Conservation (phyloP, 2,113 vertebrate species). For the Tragelaphus imberbis region DNA sequence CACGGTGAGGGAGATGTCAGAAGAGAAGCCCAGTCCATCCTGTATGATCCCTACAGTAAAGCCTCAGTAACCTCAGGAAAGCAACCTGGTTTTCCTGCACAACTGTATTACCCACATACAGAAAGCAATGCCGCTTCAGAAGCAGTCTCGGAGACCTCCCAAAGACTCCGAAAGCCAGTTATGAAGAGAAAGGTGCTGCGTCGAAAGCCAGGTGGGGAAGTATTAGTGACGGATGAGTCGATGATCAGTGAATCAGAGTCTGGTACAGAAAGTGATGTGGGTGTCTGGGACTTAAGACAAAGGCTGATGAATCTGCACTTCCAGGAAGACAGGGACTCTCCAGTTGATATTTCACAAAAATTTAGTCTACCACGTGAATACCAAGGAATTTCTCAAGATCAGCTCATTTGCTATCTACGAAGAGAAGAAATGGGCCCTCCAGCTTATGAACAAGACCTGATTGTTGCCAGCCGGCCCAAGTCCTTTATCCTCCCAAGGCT, state of each 20-base stretch:
- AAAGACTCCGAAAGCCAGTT: slow-evolving; percentile 37
- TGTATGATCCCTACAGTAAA: slow-evolving; percentile 49
- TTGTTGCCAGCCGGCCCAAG: background rate
- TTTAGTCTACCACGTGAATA: slow-evolving; percentile 17
- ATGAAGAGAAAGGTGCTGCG: slow-evolving; percentile 83
- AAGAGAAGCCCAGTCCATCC: background rate
- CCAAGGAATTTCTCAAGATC: background rate
- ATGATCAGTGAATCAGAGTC: slow-evolving; percentile 12
- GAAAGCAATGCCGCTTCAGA: slow-evolving; percentile 16
- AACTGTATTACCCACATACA: background rate
- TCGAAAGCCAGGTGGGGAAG: slow-evolving; percentile 68
- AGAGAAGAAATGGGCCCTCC: slow-evolving; percentile 3
- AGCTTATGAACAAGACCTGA: slow-evolving; percentile 20
- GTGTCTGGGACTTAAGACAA: slow-evolving; percentile 7
- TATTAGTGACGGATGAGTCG: slow-evolving; percentile 70
- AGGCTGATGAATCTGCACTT: background rate
- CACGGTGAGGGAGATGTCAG: background rate
- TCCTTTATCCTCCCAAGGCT: slow-evolving; percentile 77
- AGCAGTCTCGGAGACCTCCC: slow-evolving; percentile 39
- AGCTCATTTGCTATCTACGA: background rate
- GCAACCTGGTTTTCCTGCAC: background rate
- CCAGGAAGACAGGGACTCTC: slow-evolving; percentile 18
- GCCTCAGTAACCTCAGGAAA: slow-evolving; percentile 14
- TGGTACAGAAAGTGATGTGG: background rate
- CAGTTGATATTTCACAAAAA: slow-evolving; percentile 44